phyloP scores from a whole-genome alignment of 1,140 invertebrate genomes.

The Drosophila orosa region DNA sequence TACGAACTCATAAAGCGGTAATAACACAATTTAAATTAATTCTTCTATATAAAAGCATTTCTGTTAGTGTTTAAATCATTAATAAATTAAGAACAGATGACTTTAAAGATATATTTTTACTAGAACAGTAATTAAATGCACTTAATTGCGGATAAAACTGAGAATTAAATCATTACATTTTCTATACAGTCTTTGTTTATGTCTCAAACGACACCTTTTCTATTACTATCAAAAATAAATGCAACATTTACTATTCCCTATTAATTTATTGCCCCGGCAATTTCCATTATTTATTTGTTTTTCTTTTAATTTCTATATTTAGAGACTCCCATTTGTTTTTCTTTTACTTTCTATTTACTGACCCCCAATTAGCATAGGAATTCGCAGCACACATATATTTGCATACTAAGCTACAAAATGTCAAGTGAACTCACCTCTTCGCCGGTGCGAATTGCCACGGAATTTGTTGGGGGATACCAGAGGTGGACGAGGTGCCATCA shows the following conservation, averaged over 20 bases:
- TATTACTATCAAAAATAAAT: no score
- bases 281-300: neutral
- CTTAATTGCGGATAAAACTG: neutral
- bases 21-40: neutral
- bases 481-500: slow-evolving; percentile 79
- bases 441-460: slow-evolving; percentile 65
- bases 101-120: neutral
- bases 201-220: neutral
- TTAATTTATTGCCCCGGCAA: neutral
- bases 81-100: neutral
- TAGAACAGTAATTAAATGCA: neutral
- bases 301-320: neutral
- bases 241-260: neutral
- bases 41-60: neutral
- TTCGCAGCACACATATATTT: slow-evolving; percentile 16
- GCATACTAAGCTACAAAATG: slow-evolving; percentile 4
- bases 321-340: neutral
- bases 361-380: slow-evolving; percentile 18
- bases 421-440: slow-evolving; percentile 74
- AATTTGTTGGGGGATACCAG: slow-evolving; percentile 78
- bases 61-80: neutral
- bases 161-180: neutral
- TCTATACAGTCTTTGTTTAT: neutral
- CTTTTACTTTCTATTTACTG: neutral
- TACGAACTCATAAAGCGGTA: neutral